Conservation (phyloP, 2,113 vertebrate genomes). For the Odocoileus hemionus region DNA sequence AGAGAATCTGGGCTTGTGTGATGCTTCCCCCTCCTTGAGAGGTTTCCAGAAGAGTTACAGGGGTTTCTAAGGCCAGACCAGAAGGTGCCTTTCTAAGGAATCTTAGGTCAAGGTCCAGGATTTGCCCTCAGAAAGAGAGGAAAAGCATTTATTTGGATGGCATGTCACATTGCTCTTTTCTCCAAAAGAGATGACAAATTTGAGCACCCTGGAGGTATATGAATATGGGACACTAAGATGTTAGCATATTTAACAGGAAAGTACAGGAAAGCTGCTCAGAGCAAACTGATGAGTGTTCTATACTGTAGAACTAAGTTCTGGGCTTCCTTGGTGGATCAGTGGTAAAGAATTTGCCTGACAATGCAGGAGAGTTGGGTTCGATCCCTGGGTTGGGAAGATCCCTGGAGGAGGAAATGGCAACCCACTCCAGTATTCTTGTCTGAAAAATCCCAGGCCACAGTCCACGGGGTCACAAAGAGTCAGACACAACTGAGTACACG, state of each 20-base stretch:
- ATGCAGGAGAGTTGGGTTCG: background rate
- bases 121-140: background rate
- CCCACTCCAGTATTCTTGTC: background rate
- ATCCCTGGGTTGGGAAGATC: background rate
- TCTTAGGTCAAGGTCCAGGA: background rate
- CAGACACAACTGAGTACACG: background rate
- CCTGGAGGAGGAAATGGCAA: background rate
- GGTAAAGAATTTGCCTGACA: background rate
- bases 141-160: background rate
- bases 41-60: background rate
- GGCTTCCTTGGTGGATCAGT: background rate
- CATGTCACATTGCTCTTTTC: background rate
- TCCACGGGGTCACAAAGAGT: background rate
- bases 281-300: background rate
- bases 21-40: background rate
- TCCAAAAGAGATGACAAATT: background rate
- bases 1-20: background rate
- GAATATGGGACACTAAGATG: background rate
- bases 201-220: background rate
- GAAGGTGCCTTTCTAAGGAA: background rate
- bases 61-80: background rate
- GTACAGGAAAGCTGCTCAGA: background rate
- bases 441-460: background rate
- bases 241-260: background rate
- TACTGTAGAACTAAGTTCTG: background rate